These are phyloP conservation scores for Graphium colonna DNA, from an alignment of 2,888 invertebrate genomes.

Conservation along the genomic window DNA sequence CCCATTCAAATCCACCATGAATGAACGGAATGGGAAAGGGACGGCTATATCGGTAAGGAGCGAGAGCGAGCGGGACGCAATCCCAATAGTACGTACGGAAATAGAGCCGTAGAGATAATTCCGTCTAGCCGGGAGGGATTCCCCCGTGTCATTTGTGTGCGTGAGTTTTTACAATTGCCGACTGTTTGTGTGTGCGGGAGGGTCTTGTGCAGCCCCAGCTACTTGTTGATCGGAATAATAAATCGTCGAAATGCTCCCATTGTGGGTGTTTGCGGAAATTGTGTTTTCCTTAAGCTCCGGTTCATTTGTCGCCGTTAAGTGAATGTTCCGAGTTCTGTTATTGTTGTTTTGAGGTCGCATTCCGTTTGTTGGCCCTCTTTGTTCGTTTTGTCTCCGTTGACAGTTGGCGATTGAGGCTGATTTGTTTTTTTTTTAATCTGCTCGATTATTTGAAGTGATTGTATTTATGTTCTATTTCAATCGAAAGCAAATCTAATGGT, in stretches of 20 bases:
- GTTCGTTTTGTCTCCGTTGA: background rate
- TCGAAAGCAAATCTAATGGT: too few species aligned
- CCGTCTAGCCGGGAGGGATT: slow-evolving; percentile 79
- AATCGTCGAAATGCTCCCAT: slow-evolving; percentile 78
- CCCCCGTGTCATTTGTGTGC: slow-evolving; percentile 79
- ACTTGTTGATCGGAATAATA: slow-evolving; percentile 80
- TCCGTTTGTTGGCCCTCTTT: background rate
- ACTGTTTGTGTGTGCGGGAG: slow-evolving; percentile 64
- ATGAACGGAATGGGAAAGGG: slow-evolving; percentile 76
- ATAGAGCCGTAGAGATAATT: slow-evolving; percentile 78
- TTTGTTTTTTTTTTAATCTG: too few species aligned
- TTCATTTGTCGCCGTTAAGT: slow-evolving; percentile 56
- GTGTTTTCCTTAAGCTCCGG: slow-evolving; percentile 66
- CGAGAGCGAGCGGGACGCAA: slow-evolving; percentile 56
- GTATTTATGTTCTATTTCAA: too few species aligned
- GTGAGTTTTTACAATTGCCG: slow-evolving; percentile 69
- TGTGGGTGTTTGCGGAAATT: slow-evolving; percentile 75
- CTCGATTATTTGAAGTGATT: too few species aligned
- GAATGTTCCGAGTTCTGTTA: slow-evolving; percentile 26
- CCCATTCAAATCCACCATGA: slow-evolving; percentile 74
- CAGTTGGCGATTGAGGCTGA: too few species aligned
- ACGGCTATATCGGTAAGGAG: slow-evolving; percentile 36
- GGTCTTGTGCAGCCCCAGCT: slow-evolving; percentile 60
- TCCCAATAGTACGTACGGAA: slow-evolving; percentile 79
- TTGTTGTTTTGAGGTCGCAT: slow-evolving; percentile 4